Conservation (phyloP, 2,797 vertebrate genomes). For the Enoplosus armatus region DNA sequence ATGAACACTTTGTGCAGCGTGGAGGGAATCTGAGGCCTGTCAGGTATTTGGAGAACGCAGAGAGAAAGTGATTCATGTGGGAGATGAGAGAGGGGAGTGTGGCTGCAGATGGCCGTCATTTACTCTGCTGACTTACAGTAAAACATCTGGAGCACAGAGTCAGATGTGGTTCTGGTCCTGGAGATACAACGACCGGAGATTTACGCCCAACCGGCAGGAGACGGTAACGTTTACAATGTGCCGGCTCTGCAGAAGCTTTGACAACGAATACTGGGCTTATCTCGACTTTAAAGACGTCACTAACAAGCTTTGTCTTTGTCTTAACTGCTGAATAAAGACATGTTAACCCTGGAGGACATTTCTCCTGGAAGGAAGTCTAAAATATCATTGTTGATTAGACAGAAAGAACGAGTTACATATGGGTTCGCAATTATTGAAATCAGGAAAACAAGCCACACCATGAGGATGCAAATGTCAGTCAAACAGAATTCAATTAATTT, state of each 20-base stretch:
- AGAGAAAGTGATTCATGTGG: neutral
- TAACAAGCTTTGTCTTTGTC: neutral
- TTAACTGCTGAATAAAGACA: neutral
- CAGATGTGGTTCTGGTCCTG: too few relatives aligned
- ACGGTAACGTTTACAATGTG: neutral
- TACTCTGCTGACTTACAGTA: neutral
- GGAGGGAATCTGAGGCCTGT: neutral
- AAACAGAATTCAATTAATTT: too few relatives aligned
- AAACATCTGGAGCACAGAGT: constrained; percentile 18
- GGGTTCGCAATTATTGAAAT: too few relatives aligned
- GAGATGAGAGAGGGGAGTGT: neutral
- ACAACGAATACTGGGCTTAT: neutral
- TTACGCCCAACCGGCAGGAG: neutral
- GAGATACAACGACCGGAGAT: neutral
- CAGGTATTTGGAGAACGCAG: neutral
- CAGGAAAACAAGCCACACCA: neutral
- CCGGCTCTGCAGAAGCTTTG: neutral
- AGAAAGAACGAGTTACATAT: too few relatives aligned
- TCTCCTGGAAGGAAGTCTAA: too few relatives aligned
- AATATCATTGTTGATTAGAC: too few relatives aligned
- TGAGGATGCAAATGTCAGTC: neutral
- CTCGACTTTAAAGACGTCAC: neutral
- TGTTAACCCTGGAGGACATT: too few relatives aligned
- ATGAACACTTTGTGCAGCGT: neutral
- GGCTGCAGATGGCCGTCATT: neutral